phyloP scores from a whole-genome alignment of 1,140 invertebrate genomes.

The Solenopsis fugax region DNA sequence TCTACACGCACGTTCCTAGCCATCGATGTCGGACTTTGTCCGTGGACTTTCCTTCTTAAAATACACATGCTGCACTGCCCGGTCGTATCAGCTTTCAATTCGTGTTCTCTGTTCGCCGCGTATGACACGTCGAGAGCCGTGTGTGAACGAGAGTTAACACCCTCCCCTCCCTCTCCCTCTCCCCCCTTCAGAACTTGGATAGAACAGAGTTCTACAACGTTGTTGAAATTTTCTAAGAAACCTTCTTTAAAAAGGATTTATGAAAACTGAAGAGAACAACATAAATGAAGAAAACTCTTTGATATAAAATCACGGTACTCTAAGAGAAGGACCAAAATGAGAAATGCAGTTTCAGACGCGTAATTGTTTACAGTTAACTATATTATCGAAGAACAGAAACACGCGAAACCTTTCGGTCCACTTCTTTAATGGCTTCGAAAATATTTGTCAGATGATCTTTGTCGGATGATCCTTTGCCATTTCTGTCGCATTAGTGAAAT shows the following conservation, averaged over 20 bases:
- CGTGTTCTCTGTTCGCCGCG: background rate
- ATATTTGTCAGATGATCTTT: conserved; percentile 20
- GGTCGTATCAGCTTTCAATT: conserved; percentile 45
- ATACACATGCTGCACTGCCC: conserved; percentile 25
- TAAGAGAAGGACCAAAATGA: background rate
- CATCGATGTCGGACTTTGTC: background rate
- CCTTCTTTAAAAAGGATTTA: background rate
- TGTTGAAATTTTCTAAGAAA: background rate
- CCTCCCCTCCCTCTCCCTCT: too few relatives aligned
- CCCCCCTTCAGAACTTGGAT: background rate
- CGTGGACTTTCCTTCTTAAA: conserved; percentile 52
- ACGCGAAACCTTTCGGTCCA: background rate
- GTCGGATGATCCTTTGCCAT: background rate
- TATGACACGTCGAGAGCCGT: background rate
- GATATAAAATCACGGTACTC: background rate
- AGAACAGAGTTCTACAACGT: background rate
- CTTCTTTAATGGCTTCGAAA: background rate
- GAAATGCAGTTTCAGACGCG: background rate
- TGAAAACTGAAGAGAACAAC: background rate
- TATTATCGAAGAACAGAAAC: background rate
- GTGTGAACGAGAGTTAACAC: background rate
- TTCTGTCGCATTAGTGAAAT: conserved; percentile 10
- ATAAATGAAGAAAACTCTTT: background rate
- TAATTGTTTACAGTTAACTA: background rate
- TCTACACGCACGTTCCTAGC: background rate